A percentile compares a stretch with the other conserved stretches of the same genome.
Evolutionary conservation across 2,888 invertebrate genomes (phyloP).

Genomic region (Lepetodrilus schrolli): DNA sequence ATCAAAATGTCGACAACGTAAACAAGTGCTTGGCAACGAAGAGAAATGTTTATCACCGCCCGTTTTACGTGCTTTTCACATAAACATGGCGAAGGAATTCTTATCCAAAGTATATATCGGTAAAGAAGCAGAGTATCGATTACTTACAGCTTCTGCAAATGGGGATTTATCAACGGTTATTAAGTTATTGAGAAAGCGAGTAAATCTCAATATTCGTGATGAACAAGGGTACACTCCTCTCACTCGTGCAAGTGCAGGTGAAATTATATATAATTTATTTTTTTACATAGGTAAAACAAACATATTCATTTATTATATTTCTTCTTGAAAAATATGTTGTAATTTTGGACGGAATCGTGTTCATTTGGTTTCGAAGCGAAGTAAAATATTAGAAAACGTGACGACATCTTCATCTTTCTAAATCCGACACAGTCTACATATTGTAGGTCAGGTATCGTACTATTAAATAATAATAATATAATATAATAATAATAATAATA

Average conservation of each 20-base stretch:
- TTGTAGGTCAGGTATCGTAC: too few relatives aligned
- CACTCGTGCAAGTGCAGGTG: constrained; percentile 54
- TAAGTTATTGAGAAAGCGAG: constrained; percentile 60
- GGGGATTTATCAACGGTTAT: constrained; percentile 63
- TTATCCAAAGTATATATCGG: constrained; percentile 55
- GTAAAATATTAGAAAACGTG: too few relatives aligned
- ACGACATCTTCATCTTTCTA: too few relatives aligned
- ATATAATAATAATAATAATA: too few relatives aligned
- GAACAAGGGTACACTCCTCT: constrained; percentile 54
- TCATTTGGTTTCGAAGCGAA: too few relatives aligned
- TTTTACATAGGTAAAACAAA: not conserved
- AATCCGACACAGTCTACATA: too few relatives aligned
- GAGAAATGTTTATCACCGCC: too few relatives aligned
- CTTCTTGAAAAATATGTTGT: too few relatives aligned
- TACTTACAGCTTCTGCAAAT: constrained; percentile 53
- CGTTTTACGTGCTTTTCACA: too few relatives aligned
- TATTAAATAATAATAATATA: too few relatives aligned
- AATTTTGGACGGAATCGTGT: too few relatives aligned
- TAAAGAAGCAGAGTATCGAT: constrained; percentile 54
- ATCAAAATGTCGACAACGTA: constrained; percentile 38
- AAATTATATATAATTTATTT: not conserved
- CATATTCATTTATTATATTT: too few relatives aligned
- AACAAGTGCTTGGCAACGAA: constrained; percentile 53
- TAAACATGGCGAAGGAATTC: constrained; percentile 39
- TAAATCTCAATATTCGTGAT: constrained; percentile 52